Conservation (phyloP, 1,140 invertebrate genomes). For the Bathynomus jamesi region DNA sequence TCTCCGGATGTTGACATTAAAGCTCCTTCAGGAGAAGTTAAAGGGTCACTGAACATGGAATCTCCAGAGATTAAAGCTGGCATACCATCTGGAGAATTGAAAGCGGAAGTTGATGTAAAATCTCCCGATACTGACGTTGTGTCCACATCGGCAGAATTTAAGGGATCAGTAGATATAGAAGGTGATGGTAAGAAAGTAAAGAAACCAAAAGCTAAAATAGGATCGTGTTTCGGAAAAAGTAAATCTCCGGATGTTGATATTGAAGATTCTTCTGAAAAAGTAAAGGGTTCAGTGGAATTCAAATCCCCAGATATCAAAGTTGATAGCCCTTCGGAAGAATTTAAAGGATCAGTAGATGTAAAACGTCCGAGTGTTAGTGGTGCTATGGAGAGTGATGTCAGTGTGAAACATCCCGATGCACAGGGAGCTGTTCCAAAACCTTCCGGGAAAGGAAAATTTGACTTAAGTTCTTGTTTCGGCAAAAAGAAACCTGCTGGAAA, state of each 20-base stretch:
- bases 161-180: background rate
- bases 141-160: background rate
- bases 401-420: background rate
- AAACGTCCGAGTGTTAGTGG: too few species aligned
- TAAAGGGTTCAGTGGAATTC: too few species aligned
- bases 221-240: constrained; percentile 7
- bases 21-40: background rate
- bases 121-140: background rate
- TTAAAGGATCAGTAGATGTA: too few species aligned
- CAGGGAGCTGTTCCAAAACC: background rate
- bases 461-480: too few species aligned
- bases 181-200: background rate
- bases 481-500: too few species aligned
- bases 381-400: too few species aligned
- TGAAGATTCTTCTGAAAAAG: background rate
- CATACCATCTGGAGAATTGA: background rate
- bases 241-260: constrained; percentile 7
- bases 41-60: constrained; percentile 3
- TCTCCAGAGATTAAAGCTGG: background rate
- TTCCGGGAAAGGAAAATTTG: too few species aligned
- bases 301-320: too few species aligned
- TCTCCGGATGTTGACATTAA: background rate
- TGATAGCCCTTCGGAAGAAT: too few species aligned
- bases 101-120: constrained; percentile 5
- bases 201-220: background rate